Conservation (phyloP, 2,113 vertebrate genomes). For the Spea multiplicata region DNA sequence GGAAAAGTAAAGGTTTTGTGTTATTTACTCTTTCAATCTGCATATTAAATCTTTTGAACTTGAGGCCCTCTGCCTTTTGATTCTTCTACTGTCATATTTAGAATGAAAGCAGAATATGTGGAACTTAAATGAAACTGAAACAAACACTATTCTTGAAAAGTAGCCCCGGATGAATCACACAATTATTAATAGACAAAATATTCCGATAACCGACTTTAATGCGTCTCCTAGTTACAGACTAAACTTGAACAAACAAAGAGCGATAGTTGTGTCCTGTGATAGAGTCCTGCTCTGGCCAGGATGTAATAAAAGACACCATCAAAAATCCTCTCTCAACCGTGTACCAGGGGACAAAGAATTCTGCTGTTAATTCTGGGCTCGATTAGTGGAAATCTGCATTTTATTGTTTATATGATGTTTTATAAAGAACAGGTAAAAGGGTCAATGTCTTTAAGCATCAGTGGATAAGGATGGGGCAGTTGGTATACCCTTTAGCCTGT, state of each 20-base stretch:
- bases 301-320: background rate
- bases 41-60: no score
- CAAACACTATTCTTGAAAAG: no score
- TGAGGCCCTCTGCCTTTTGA: no score
- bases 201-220: slow-evolving; percentile 17
- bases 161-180: background rate
- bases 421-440: background rate
- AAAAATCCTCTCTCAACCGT: background rate
- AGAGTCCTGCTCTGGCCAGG: background rate
- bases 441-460: background rate
- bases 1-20: no score
- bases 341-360: background rate
- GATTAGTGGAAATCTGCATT: no score
- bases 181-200: background rate
- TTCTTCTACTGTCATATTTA: no score
- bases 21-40: no score
- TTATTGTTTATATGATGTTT: background rate
- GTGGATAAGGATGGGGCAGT: slow-evolving; percentile 21
- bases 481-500: slow-evolving; percentile 17
- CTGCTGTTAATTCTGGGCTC: background rate
- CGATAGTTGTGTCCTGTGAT: background rate
- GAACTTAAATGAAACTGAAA: no score
- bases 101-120: no score
- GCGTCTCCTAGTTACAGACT: slow-evolving; percentile 17
- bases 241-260: slow-evolving; percentile 8